Percentiles rank a stretch among this genome's conserved stretches.
Evolutionary conservation across 2,797 vertebrate genomes (phyloP).

Genomic region (Morelia viridis): DNA sequence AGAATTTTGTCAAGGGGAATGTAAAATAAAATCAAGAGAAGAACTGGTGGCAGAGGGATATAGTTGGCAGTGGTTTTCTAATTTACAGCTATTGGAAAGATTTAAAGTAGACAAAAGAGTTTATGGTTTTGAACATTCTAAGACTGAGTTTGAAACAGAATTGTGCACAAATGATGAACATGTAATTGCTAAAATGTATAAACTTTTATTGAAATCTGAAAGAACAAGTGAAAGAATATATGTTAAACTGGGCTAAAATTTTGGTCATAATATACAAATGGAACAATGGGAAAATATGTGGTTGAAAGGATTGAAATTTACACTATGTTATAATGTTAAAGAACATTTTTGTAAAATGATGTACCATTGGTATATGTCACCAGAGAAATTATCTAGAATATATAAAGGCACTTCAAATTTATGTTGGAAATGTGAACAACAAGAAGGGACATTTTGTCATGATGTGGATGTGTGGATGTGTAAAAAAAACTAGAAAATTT

Average conservation of each 20-base stretch:
- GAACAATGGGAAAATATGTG: neutral
- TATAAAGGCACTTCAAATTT: no score
- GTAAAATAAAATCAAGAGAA: neutral
- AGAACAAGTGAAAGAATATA: neutral
- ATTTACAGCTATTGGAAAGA: neutral
- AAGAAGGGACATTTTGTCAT: no score
- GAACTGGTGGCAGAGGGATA: neutral
- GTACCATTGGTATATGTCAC: no score
- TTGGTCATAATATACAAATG: neutral
- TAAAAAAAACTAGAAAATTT: no score
- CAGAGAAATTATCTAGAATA: no score
- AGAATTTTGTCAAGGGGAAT: neutral
- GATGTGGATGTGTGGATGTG: no score
- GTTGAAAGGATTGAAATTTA: no score
- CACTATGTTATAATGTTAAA: no score
- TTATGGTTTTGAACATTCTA: neutral
- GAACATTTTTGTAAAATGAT: no score
- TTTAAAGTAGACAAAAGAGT: neutral
- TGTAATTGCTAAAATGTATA: neutral
- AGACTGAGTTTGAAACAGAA: neutral
- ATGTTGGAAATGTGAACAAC: no score
- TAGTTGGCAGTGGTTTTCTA: neutral
- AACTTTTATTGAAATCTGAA: neutral
- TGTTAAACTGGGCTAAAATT: neutral
- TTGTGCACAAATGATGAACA: neutral